Evolutionary conservation across 2,888 invertebrate species (phyloP).

Genomic region (Formica aserva): DNA sequence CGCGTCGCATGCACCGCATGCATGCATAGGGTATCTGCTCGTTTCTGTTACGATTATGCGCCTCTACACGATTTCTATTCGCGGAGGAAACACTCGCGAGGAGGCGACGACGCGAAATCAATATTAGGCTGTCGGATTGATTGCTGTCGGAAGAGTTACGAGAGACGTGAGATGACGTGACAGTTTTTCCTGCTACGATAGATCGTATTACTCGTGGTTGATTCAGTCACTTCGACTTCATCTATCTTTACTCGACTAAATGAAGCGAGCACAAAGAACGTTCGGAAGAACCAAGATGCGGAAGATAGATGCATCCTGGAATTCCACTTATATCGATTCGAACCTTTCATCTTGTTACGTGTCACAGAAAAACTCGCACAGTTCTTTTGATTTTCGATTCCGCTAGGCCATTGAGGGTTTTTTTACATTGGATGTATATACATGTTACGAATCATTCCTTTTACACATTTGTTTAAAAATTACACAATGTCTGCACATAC

Average conservation of each 20-base stretch:
- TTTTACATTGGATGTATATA: not conserved
- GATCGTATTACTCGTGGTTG: conserved; percentile 70
- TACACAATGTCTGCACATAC: not conserved
- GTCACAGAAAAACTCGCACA: not conserved
- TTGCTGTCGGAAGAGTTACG: conserved; percentile 49
- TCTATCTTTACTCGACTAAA: conserved; percentile 69
- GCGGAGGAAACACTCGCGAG: conserved; percentile 35
- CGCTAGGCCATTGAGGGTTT: not conserved
- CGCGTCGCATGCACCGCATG: conserved; percentile 56
- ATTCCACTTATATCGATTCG: conserved; percentile 62
- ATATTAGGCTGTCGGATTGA: conserved; percentile 68
- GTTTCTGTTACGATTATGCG: conserved; percentile 20
- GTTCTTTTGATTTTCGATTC: not conserved
- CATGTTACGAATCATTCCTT: not conserved
- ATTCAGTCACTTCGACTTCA: conserved; percentile 62
- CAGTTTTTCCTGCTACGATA: conserved; percentile 71
- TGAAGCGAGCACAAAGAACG: conserved; percentile 61
- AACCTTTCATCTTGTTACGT: not conserved
- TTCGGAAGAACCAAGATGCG: conserved; percentile 53
- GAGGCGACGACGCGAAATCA: conserved; percentile 74
- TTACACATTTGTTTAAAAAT: conserved; percentile 4
- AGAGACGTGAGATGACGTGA: conserved; percentile 59
- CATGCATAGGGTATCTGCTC: conserved; percentile 51
- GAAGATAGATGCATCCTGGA: conserved; percentile 66
- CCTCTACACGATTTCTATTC: conserved; percentile 63